phyloP scores from a whole-genome alignment of 2,888 invertebrate species.

The Ichneumon xanthorius region DNA sequence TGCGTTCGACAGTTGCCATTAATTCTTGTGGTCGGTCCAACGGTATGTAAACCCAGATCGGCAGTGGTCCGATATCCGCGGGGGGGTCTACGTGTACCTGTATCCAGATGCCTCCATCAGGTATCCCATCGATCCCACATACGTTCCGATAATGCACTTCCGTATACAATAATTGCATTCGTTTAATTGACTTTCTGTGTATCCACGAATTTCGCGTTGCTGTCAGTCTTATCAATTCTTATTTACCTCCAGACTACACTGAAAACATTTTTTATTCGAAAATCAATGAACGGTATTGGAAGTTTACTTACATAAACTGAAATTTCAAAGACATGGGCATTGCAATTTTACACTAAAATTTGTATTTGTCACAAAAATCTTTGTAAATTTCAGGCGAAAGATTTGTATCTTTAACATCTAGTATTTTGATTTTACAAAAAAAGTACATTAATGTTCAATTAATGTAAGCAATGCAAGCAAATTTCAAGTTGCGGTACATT shows the following conservation, averaged over 20 bases:
- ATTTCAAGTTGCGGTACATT: no score
- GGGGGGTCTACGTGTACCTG: conserved; percentile 37
- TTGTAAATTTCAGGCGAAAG: no score
- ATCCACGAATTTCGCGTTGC: not conserved
- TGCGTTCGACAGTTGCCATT: conserved; percentile 64
- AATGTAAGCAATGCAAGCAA: no score
- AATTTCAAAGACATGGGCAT: no score
- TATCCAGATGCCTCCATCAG: conserved; percentile 24
- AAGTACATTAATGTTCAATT: no score
- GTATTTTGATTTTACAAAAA: no score
- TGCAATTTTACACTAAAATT: no score
- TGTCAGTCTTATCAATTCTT: not conserved
- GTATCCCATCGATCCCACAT: conserved; percentile 57
- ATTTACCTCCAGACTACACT: not conserved
- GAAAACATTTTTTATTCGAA: no score
- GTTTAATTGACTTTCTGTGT: conserved; percentile 1
- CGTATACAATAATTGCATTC: conserved; percentile 12
- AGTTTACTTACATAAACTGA: no score
- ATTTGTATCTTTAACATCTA: no score
- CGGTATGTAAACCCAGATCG: conserved; percentile 62
- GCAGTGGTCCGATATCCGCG: conserved; percentile 56
- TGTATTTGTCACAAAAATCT: no score
- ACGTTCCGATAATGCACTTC: conserved; percentile 13
- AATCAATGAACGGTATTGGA: no score
- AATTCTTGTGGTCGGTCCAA: conserved; percentile 63